These are phyloP conservation scores for Potamilus streckersoni DNA, from an alignment of 1,140 invertebrate genomes.

Conservation along the genomic window DNA sequence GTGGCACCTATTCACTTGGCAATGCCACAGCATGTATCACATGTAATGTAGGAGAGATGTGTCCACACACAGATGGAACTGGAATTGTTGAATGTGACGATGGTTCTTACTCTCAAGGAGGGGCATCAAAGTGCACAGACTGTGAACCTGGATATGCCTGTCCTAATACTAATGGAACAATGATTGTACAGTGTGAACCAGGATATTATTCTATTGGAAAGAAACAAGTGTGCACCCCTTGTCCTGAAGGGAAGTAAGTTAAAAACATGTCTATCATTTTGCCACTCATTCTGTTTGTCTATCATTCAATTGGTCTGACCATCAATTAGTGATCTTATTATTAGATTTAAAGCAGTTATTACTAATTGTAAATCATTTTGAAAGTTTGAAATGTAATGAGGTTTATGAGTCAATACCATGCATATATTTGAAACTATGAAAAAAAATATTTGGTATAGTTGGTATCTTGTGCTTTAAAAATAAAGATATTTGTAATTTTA, in stretches of 20 bases:
- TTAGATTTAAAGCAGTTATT: background rate
- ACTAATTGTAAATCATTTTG: background rate
- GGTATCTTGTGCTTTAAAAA: too few relatives aligned
- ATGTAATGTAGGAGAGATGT: constrained; percentile 51
- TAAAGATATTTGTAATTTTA: too few relatives aligned
- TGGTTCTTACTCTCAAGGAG: constrained; percentile 41
- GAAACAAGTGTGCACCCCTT: constrained; percentile 49
- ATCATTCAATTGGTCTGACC: background rate
- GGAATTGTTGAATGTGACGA: constrained; percentile 39
- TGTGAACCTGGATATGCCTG: constrained; percentile 55
- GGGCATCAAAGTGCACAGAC: constrained; percentile 40
- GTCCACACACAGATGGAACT: constrained; percentile 45
- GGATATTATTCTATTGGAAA: constrained; percentile 51
- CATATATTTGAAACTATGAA: too few relatives aligned
- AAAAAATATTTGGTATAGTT: too few relatives aligned
- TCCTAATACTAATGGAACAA: constrained; percentile 36
- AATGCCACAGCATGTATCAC: constrained; percentile 45
- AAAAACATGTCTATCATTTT: background rate
- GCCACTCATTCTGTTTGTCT: background rate
- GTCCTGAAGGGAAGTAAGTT: constrained; percentile 43
- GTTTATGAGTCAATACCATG: background rate
- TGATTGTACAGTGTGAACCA: constrained; percentile 33
- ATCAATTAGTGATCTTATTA: background rate
- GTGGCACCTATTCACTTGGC: constrained; percentile 49
- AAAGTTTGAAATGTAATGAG: background rate